A percentile compares a stretch with the other conserved stretches of the same genome.
These are phyloP conservation scores for Procavia capensis DNA, from an alignment of 2,113 vertebrate species.

Conservation along the genomic window DNA sequence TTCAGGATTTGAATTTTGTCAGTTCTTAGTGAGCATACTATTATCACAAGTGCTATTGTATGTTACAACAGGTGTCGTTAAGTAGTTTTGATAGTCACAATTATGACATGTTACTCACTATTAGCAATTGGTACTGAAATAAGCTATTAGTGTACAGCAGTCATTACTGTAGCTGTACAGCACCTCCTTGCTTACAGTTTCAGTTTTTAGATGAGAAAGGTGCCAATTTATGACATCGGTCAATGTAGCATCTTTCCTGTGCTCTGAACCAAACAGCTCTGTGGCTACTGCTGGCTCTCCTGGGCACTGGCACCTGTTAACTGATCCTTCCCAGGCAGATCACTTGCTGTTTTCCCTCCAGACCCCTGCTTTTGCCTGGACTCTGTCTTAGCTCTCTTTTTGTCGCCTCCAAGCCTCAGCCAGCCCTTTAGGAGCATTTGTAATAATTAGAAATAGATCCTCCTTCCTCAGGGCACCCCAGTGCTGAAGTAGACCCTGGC, in stretches of 20 bases:
- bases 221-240: background rate
- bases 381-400: background rate
- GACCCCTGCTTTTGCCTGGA: background rate
- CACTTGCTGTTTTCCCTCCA: background rate
- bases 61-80: conserved; percentile 53
- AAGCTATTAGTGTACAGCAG: background rate
- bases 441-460: background rate
- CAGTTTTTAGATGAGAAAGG: background rate
- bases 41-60: conserved; percentile 50
- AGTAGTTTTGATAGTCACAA: conserved; percentile 14
- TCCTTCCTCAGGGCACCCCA: background rate
- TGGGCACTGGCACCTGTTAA: background rate
- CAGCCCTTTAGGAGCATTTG: background rate
- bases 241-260: background rate
- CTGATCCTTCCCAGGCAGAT: background rate
- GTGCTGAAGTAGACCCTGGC: background rate
- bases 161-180: background rate
- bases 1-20: conserved; percentile 49
- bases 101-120: background rate
- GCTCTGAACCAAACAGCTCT: background rate
- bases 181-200: background rate
- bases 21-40: conserved; percentile 32
- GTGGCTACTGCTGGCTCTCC: background rate
- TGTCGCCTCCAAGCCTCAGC: background rate
- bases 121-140: background rate